phyloP scores from a whole-genome alignment of 2,888 invertebrate species.

The Caenorhabditis sp. region DNA sequence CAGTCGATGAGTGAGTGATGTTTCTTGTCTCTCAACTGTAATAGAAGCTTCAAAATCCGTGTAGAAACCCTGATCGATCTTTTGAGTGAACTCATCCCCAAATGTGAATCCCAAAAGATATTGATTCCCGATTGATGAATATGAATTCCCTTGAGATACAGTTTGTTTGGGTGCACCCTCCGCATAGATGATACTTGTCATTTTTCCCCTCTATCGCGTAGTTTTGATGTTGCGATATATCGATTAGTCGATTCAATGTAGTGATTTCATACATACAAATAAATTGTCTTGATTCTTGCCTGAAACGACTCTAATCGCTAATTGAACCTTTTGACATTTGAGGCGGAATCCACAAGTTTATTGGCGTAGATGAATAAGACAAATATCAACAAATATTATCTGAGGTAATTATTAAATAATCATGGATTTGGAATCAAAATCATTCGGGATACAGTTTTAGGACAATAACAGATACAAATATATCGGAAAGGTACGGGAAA shows the following conservation, averaged over 20 bases:
- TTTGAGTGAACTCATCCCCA: constrained; percentile 7
- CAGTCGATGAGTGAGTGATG: constrained; percentile 1
- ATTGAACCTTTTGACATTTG: constrained; percentile 33
- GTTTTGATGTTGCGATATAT: too few relatives aligned
- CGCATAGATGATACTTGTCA: constrained; percentile 24
- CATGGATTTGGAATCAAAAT: constrained; percentile 38
- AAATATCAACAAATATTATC: not conserved
- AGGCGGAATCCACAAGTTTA: constrained; percentile 61
- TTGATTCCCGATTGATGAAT: constrained; percentile 46
- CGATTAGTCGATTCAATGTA: constrained; percentile 21
- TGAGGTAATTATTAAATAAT: not conserved
- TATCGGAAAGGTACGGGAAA: constrained; percentile 24
- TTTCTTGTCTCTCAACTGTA: constrained; percentile 1
- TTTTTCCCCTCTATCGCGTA: constrained; percentile 12
- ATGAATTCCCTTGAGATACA: not conserved
- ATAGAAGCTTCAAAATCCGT: constrained; percentile 33
- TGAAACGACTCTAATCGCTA: too few relatives aligned
- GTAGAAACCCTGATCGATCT: constrained; percentile 8
- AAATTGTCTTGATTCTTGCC: constrained; percentile 8
- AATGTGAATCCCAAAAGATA: constrained; percentile 18
- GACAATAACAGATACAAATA: constrained; percentile 7
- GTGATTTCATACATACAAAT: constrained; percentile 10
- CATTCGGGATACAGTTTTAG: constrained; percentile 3
- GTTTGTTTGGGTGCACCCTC: too few relatives aligned
- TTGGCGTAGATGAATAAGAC: constrained; percentile 40